Base-by-base conservation (phyloP, 2,888 invertebrate genomes). In the Nasonia oneida region DNA sequence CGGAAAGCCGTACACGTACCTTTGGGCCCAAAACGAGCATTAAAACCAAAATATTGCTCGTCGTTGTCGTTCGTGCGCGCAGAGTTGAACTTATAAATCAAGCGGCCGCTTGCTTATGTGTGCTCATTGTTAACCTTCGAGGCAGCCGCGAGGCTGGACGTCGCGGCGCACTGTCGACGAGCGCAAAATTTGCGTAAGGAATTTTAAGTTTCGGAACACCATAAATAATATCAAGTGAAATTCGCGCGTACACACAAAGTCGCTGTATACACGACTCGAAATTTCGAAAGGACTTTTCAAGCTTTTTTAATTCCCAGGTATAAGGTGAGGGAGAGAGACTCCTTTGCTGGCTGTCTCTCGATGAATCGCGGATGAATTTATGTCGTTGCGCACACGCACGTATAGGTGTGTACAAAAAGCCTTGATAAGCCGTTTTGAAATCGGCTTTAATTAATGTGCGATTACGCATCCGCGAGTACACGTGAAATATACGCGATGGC, bases 71-170 rank as follows among this genome's bases (percentile, higher is more conserved):
- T 37, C 47, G 53, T 50, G 57, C 29, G 39, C 64, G 53, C 76
- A 76, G 87, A 89, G 89, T 89, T 91, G 90, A 92, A 91, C 91
- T 91, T 90, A 89, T 92, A 91, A 90, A 91, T 92, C 91, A 90
- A 90, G 82, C 76, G 33, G 42, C 15, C n/a, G 61, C 33, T 29
- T 73, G 39, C 67, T 39, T 57, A 47, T 12, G 47, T 23, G 70
- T 3, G 77, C 82, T 84, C 86, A 86, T 87, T 87, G 86, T 87
- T 86, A 87, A 86, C 83, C 86, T 85, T 86, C 81, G 85, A 50
- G 79, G 15, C 74, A 50, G 42, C n/a, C 79, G 67, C 79, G 67
- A 67, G 39, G 29, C 67, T 76, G 50, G 78, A 61, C 64, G 39
- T 64, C 23, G 50, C 79, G 50, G 50, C 79, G 50, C 10, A n/a